Base-by-base conservation (phyloP, 2,888 invertebrate species). In the Pardosa pseudoannulata region DNA sequence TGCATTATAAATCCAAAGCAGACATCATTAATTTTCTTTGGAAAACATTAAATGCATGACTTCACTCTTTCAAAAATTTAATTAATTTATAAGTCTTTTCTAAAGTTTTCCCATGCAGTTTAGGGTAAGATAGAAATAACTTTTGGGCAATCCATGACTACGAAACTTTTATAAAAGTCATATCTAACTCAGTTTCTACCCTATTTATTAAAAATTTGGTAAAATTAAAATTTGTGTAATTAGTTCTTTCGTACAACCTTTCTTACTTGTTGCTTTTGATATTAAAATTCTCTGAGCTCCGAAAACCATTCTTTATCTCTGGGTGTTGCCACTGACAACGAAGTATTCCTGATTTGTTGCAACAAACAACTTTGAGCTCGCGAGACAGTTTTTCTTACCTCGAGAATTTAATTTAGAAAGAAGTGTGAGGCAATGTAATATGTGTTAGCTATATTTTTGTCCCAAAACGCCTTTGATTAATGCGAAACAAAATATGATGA, bases 201-300 rank as follows among this genome's bases (percentile, higher is more conserved):
- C 62, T 65, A 73, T 80, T 65, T 67, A 80, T 73, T 80, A 73
- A 80, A 79, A 80, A 65, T 73, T 31, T 41, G 41, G 50, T 64
- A 70, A 71, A 46, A 36, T 62, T 56, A 68, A 46, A 81, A 75
- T 75, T 31, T 41, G 41, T 23, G 67, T 75, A 75, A 81, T 81
- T 81, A 75, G 62, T 75, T 81, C 64, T 27, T 68, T 64, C 19
- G 39, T 56, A 74, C 73, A 73, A 39, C 68, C 65, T 68, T 32
- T 32, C 7, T 29, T 41, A 46, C 72, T 67, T 28, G 67, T 75
- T 64, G 70, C 56, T 74, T 36, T 41, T 46, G 39, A 56, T 64
- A 70, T 74, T 36, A 80, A 74, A 56, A 67, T 68, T 19, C 16
- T 19, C 16, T 7, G 67, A 32, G 5, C 13, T 6, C 32, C 32